Base-by-base conservation (phyloP, 1,140 invertebrate genomes). In the Conus ventricosus region DNA sequence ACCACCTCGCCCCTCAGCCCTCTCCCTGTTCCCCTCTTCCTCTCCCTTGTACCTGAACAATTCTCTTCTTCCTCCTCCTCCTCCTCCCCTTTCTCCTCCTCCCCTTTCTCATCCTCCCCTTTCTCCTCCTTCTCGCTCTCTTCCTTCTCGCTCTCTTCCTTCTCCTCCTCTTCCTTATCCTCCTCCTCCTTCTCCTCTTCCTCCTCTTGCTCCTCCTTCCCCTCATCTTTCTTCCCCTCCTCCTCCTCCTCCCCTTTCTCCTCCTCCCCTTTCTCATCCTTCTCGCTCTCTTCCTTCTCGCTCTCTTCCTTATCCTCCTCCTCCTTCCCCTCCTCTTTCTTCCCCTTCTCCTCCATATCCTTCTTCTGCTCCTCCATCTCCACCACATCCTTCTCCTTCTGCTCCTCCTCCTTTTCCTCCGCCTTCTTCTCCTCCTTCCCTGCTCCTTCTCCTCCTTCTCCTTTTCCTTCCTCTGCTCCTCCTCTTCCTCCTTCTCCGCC, bases 281-380 rank as follows among this genome's bases (percentile, higher is more conserved):
- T 80, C 83, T 27, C 71, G 55, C 84, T n/a, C 84, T 78, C 85
- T 63, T 76, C 84, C 76, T 80, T 78, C 86, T 76, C 60, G 76
- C 87, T 82, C 75, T 84, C 86, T 84, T 60, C 71, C 85, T 83
- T 75, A 54, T 54, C 82, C 7, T 84, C 54, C 6, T 23, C 15
- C 20, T 23, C 15, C 20, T 6, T 13, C 5, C 27, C 39, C 27
- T 55, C 39, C 20, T 55, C 39, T 39, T 53, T 87, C 84, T 89
- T 82, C 88, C 71, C 63, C 89, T 85, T 67, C 63, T 88, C 84
- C 88, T 25, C 55, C 88, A 82, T 25, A 88, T 81, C 71, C 27
- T 71, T 80, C 83, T 27, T 67, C 71, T 75, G 4, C 88, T 78
- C 71, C 39, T 75, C 80, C 84, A 54, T 80, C 86, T 63, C 10